Conservation (phyloP, 2,888 invertebrate genomes). For the Sepioteuthis lessoniana region DNA sequence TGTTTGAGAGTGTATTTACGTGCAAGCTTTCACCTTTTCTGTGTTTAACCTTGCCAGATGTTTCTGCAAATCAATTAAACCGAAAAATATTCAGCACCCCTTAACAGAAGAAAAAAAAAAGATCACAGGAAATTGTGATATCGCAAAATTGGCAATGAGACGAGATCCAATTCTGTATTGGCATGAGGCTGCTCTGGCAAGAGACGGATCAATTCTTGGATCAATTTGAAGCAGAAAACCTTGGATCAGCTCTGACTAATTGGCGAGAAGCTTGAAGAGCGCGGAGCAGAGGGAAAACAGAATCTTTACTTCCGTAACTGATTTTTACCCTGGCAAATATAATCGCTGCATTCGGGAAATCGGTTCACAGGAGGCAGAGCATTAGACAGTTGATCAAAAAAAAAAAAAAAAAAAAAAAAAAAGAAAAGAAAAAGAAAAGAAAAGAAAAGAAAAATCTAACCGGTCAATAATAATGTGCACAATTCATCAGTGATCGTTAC, state of each 20-base stretch:
- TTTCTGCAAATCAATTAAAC: slow-evolving; percentile 23
- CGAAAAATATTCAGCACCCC: not conserved
- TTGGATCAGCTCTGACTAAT: slow-evolving; percentile 20
- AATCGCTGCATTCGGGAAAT: not conserved
- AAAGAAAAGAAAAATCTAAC: no score
- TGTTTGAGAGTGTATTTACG: not conserved
- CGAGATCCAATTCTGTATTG: not conserved
- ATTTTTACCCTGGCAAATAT: not conserved
- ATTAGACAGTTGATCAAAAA: no score
- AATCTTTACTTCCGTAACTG: not conserved
- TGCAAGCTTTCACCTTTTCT: not conserved
- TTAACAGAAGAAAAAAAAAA: not conserved
- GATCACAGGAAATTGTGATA: not conserved
- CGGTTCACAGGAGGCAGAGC: not conserved
- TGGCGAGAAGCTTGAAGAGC: not conserved
- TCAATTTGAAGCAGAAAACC: not conserved
- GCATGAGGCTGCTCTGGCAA: not conserved
- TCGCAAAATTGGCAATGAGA: not conserved
- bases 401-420: no score
- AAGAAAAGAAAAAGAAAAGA: no score
- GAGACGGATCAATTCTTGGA: not conserved
- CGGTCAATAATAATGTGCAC: no score
- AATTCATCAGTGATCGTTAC: no score
- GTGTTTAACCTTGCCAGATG: not conserved
- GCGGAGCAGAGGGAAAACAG: not conserved